Percentiles rank a stretch among this genome's conserved stretches.
Conservation (phyloP, 1,140 invertebrate species). For the Batillaria attramentaria region DNA sequence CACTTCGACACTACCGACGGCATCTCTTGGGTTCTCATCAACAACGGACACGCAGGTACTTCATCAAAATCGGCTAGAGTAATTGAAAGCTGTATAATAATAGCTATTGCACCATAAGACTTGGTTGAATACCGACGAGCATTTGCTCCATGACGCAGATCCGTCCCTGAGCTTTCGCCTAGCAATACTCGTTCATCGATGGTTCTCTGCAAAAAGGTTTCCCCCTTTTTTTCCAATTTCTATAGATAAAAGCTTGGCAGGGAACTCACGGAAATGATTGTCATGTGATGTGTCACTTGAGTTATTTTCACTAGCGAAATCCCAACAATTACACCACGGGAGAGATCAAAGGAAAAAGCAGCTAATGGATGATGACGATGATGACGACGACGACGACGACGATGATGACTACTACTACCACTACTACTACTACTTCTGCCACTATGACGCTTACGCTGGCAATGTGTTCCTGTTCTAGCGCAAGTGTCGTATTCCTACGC, state of each 20-base stretch:
- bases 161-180: too few relatives aligned
- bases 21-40: slow-evolving; percentile 24
- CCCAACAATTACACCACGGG: too few relatives aligned
- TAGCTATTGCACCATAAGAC: not conserved
- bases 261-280: too few relatives aligned
- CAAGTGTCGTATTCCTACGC: slow-evolving; percentile 35
- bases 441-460: too few relatives aligned
- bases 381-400: too few relatives aligned
- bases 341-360: slow-evolving; percentile 13
- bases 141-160: not conserved
- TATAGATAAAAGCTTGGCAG: not conserved
- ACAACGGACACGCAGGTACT: slow-evolving; percentile 49
- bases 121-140: not conserved
- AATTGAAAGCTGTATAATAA: not conserved
- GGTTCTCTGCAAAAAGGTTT: not conserved
- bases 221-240: not conserved
- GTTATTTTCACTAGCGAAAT: too few relatives aligned
- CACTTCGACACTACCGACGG: slow-evolving; percentile 29
- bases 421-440: too few relatives aligned
- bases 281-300: too few relatives aligned
- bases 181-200: too few relatives aligned
- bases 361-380: too few relatives aligned
- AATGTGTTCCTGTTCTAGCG: too few relatives aligned
- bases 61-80: not conserved
- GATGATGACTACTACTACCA: too few relatives aligned